phyloP scores from a whole-genome alignment of 2,888 invertebrate genomes.

The Catocala nupta region DNA sequence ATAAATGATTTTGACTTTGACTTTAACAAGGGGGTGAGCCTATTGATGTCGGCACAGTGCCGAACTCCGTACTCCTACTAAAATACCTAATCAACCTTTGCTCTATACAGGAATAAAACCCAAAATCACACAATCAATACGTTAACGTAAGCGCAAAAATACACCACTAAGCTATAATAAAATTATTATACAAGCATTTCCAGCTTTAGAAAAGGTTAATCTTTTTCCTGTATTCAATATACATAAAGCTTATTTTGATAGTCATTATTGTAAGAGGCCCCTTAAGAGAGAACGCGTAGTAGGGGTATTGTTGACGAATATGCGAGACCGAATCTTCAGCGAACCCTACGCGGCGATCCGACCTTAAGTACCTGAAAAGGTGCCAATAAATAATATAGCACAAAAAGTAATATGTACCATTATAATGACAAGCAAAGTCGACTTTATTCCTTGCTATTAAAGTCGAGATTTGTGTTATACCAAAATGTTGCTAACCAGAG shows the following conservation, averaged over 20 bases:
- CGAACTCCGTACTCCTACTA: no score
- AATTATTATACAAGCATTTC: no score
- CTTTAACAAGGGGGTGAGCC: no score
- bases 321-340: constrained; percentile 67
- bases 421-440: constrained; percentile 27
- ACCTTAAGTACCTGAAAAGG: constrained; percentile 84
- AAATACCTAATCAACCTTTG: no score
- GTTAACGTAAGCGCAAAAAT: no score
- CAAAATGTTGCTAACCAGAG: constrained; percentile 45
- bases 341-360: constrained; percentile 73
- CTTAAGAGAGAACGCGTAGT: constrained; percentile 48
- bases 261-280: background rate
- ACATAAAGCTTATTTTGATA: background rate
- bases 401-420: constrained; percentile 55
- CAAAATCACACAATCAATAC: no score
- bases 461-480: constrained; percentile 35
- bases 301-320: constrained; percentile 69
- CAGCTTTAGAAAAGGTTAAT: no score
- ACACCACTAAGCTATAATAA: no score
- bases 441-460: constrained; percentile 37
- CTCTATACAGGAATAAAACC: no score
- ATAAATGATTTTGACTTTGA: no score
- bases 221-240: background rate
- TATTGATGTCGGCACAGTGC: no score
- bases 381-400: constrained; percentile 74